These are phyloP conservation scores for Eulemur macaco DNA, from an alignment of 2,113 vertebrate genomes.

Conservation along the genomic window DNA sequence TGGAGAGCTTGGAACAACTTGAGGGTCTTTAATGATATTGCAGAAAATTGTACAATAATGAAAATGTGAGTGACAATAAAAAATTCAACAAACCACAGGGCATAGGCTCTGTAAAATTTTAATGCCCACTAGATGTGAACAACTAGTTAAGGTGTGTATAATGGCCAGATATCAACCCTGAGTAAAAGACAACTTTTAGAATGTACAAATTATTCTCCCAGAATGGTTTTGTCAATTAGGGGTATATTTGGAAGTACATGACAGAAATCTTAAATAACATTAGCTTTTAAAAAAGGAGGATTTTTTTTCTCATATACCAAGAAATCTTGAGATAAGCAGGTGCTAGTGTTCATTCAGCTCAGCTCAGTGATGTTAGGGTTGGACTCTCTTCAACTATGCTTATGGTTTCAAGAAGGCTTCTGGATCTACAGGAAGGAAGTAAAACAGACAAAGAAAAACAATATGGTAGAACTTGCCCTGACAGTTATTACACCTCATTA, in stretches of 20 bases:
- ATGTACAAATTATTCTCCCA: background rate
- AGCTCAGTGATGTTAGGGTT: background rate
- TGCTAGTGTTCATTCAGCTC: background rate
- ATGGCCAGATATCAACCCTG: background rate
- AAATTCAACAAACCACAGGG: background rate
- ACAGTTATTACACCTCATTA: background rate
- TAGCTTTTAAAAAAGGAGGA: background rate
- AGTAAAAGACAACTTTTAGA: background rate
- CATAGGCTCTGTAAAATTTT: background rate
- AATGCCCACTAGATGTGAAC: background rate
- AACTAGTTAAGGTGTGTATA: background rate
- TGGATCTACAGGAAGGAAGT: background rate
- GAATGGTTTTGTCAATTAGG: background rate
- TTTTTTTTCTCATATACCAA: background rate
- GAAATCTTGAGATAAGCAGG: background rate
- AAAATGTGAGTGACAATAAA: background rate
- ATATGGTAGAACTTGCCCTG: background rate
- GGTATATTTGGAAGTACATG: background rate
- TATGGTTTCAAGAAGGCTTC: background rate
- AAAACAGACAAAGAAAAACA: background rate
- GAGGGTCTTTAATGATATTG: background rate
- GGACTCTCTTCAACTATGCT: no score
- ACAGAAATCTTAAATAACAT: background rate
- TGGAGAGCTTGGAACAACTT: background rate
- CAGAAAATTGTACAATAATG: background rate